Conservation (phyloP, 1,140 invertebrate species). For the Leguminivora glycinivorella region DNA sequence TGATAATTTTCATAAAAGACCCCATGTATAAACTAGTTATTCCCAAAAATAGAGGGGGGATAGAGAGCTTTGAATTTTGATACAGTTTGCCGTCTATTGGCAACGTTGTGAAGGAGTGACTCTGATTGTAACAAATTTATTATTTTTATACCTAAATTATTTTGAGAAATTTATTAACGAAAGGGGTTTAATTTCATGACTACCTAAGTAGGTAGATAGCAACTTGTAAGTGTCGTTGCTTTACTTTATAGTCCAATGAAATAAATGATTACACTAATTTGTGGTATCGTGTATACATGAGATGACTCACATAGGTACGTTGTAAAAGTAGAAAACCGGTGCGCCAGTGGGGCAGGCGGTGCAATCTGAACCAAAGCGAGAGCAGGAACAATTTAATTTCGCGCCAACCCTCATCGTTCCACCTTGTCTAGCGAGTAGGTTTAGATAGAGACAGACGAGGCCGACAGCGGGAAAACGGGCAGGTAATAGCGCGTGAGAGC, state of each 20-base stretch:
- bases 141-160: no score
- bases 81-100: no score
- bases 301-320: background rate
- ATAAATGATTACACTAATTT: background rate
- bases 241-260: background rate
- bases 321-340: constrained; percentile 45
- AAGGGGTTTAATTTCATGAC: no score
- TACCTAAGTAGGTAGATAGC: no score
- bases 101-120: no score
- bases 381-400: constrained; percentile 30
- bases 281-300: background rate
- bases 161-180: no score
- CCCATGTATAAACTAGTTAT: no score
- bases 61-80: no score
- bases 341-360: constrained; percentile 40
- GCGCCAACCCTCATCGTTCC: constrained; percentile 5
- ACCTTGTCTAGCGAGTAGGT: constrained; percentile 1
- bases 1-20: no score
- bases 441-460: constrained; percentile 2
- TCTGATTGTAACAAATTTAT: no score
- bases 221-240: background rate
- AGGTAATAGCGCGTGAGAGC: constrained; percentile 24
- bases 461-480: constrained; percentile 18
- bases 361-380: constrained; percentile 33
- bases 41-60: no score